Base-by-base conservation (phyloP, 2,113 vertebrate genomes). In the Morone saxatilis region DNA sequence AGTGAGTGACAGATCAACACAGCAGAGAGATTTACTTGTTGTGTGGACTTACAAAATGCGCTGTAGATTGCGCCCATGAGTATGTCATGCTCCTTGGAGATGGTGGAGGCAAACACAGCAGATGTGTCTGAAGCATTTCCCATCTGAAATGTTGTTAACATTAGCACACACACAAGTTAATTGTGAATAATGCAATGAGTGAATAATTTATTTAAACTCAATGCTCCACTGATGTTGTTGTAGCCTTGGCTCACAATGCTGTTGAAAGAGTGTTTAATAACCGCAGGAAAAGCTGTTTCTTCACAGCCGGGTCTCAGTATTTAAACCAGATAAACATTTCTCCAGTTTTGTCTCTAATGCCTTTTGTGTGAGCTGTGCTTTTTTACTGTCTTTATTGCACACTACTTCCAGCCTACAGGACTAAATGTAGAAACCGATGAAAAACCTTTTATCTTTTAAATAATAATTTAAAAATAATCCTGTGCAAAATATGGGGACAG, bases 31-130 rank as follows among this genome's bases (percentile, higher is more conserved):
- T 11, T 25, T 6, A 11, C n/a, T 50, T 2, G 6, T 47, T 71
- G 51, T 48, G 41, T 61, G 19, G 36, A 91, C 96, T 96, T 93
- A 97, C 96, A 96, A 76, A 96, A 96, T 17, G 95, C 59, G 2
- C 85, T 89, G 89, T 96, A 97, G 54, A 97, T 47, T 0, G 90
- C 91, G 75, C 96, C 96, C 94, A 97, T 97, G 88, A 96, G 80
- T 89, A 96, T 83, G 61, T 97, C 96, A 53, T 96, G 84, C 89
- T 94, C 94, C 91, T 96, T 93, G 0, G 96, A 95, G 68, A 97
- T 92, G 78, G 93, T 95, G 87, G 97, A 97, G 86, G 65, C 48
- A 89, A 97, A 96, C 68, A 19, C 84, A 67, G 75, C 76, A 0
- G 92, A 91, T 20, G 91, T 66, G 48, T 96, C 94, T 56, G 96